Conservation (phyloP, 23 tunicate genomes). For the Botrylloides violaceus region DNA sequence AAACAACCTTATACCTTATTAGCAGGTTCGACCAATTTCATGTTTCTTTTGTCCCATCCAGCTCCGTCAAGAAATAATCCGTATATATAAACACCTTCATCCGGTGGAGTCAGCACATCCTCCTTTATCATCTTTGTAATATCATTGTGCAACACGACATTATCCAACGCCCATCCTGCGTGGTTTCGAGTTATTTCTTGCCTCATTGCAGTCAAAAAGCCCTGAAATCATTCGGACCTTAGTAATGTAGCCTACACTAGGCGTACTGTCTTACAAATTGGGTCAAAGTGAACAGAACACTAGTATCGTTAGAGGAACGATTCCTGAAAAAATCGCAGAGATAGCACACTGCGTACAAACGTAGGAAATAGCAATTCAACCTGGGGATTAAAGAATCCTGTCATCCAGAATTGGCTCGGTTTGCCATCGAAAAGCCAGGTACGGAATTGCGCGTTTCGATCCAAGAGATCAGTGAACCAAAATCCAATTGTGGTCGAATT, state of each 20-base stretch:
- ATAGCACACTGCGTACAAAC: no score
- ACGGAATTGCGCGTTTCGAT: slow-evolving; percentile 77
- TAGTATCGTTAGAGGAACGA: no score
- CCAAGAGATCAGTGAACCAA: slow-evolving; percentile 96
- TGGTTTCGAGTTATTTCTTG: slow-evolving; percentile 94
- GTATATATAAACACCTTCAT: slow-evolving; percentile 90
- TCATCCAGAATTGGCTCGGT: slow-evolving; percentile 94
- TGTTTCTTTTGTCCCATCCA: slow-evolving; percentile 92
- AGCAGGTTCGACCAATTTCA: slow-evolving; percentile 66
- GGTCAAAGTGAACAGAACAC: no score
- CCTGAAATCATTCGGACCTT: slow-evolving; percentile 24
- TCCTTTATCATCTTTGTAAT: slow-evolving; percentile 79
- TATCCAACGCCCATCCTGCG: slow-evolving; percentile 91
- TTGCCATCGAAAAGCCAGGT: slow-evolving; percentile 88
- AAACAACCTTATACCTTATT: slow-evolving; percentile 49
- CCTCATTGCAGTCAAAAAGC: slow-evolving; percentile 93
- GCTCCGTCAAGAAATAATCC: slow-evolving; percentile 96
- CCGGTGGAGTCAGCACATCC: slow-evolving; percentile 67
- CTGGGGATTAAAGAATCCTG: slow-evolving; percentile 97
- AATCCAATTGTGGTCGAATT: slow-evolving; percentile 84
- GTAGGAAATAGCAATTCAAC: no score
- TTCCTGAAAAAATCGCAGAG: no score
- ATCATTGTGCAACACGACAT: slow-evolving; percentile 85
- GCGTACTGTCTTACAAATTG: no score
- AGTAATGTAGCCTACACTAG: no score